Percentiles rank a stretch among this genome's conserved stretches.
These are phyloP conservation scores for Parelbella ahira DNA, from an alignment of 2,888 invertebrate species.

Conservation along the genomic window DNA sequence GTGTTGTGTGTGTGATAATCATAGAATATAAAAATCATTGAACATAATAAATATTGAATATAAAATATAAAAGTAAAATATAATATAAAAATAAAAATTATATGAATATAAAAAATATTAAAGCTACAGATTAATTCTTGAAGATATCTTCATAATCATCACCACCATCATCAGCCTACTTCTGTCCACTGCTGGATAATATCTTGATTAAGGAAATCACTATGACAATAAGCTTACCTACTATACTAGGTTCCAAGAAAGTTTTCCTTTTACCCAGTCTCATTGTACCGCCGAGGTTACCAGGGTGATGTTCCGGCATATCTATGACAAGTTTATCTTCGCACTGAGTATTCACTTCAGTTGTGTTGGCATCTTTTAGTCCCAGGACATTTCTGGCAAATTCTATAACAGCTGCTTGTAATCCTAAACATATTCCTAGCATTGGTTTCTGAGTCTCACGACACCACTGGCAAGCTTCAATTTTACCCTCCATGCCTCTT, in stretches of 20 bases:
- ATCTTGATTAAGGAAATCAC: too few relatives aligned
- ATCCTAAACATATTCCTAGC: conserved; percentile 97
- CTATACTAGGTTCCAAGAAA: conserved; percentile 84
- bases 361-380: conserved; percentile 89
- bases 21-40: too few relatives aligned
- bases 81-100: too few relatives aligned
- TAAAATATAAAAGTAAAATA: too few relatives aligned
- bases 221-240: conserved; percentile 83
- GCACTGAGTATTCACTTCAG: conserved; percentile 89
- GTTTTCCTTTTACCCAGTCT: conserved; percentile 96
- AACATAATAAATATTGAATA: too few relatives aligned
- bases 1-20: too few relatives aligned
- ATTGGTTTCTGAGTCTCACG: conserved; percentile 93
- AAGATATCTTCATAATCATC: too few relatives aligned
- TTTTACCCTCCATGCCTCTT: conserved; percentile 97
- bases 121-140: too few relatives aligned
- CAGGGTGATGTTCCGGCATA: conserved; percentile 99
- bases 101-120: too few relatives aligned
- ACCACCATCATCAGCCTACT: too few relatives aligned
- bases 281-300: conserved; percentile 98
- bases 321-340: conserved; percentile 93
- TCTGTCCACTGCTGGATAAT: too few relatives aligned
- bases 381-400: conserved; percentile 92
- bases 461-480: conserved; percentile 96
- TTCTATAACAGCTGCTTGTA: conserved; percentile 98